These are phyloP conservation scores for Cheirogaleus major DNA, from an alignment of 2,797 vertebrate genomes.

Conservation along the genomic window DNA sequence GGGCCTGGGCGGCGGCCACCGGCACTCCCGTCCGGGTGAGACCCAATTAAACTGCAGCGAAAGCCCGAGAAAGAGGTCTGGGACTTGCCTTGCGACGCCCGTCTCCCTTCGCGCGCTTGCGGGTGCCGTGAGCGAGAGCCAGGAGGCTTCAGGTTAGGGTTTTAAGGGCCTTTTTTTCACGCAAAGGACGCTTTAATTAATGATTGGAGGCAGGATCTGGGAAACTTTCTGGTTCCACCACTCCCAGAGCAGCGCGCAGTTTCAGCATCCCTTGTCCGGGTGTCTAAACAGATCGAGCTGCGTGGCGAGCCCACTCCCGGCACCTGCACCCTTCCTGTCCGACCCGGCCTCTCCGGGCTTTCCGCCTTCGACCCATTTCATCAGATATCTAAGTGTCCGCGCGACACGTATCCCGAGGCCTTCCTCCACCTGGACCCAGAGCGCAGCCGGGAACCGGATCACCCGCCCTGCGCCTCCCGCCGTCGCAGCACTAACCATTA, in stretches of 20 bases:
- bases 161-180: neutral
- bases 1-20: neutral
- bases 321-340: neutral
- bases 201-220: neutral
- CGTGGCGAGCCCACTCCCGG: neutral
- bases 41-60: slow-evolving; percentile 17
- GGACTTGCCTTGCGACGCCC: neutral
- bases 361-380: neutral
- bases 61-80: neutral
- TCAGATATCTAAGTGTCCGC: neutral
- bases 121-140: neutral
- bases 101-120: neutral
- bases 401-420: neutral
- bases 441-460: neutral
- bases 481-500: neutral
- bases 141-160: neutral
- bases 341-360: neutral
- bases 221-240: neutral
- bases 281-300: neutral
- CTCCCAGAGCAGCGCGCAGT: neutral
- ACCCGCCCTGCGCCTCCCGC: neutral
- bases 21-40: neutral
- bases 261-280: neutral
- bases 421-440: neutral
- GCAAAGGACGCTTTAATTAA: slow-evolving; percentile 18